Evolutionary conservation across 2,888 invertebrate species (phyloP), one percentile per base, ranked within the genome.

Genomic region (Apamea monoglypha): DNA sequence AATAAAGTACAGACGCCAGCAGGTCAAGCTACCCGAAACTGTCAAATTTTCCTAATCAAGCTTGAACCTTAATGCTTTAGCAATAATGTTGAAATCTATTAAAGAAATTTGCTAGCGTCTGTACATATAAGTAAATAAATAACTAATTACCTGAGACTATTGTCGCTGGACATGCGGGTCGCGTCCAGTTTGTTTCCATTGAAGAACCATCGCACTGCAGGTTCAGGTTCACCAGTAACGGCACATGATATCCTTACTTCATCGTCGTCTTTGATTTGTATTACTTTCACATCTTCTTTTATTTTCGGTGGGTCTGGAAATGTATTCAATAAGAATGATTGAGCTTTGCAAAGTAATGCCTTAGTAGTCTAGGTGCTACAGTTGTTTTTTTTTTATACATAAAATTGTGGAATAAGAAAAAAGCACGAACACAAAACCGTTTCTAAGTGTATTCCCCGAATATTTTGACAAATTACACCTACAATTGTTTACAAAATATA

Each of bases 221-320:
- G 94, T 0, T 25, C 32, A 1, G 95, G 95, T 12, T 82, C 75
- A 0, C 93, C 95, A 5, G 87, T 81, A 0, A 90, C 92, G 6
- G 82, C 68, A 71, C 95, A 95, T 8, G 81, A 61, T 47, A 95
- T 76, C 1, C 63, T 81, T 1, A 93, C 75, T 12, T 69, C 73
- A 7, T 91, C 79, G 0, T 92, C 94, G 29, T 83, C 86, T n/a
- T 69, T 86, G 7, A 82, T 84, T 61, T 10, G 78, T 4, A 90
- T 56, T 2, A 18, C 18, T 32, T 69, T 69, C 10, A 8, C 25
- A 40, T 76, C 81, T 16, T 81, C 59, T 69, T 82, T 86, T 47
- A 94, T 92, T 21, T 44, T 74, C 8, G 94, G 94, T 8, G 91
- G 88, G 86, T 91, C 95, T 95, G 76, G 67, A 91, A 89, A 69